Evolutionary conservation across 2,888 invertebrate species (phyloP), one percentile per base, ranked within the genome.

Genomic region (Cryptocheilus praepositus): DNA sequence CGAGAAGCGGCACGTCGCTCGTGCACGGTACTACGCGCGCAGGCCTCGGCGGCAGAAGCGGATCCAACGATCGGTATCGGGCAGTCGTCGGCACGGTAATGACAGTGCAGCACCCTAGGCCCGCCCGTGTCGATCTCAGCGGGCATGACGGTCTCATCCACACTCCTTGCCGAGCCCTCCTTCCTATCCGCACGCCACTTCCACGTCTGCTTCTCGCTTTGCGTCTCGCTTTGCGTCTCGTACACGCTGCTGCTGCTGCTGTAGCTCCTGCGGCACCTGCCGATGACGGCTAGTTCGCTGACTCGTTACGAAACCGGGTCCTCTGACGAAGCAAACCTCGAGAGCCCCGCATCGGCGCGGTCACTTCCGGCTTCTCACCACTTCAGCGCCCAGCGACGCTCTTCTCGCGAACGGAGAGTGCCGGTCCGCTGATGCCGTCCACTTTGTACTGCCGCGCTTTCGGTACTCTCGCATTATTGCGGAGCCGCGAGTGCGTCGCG

Each of bases 121-220:
- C 84, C 83, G 82, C 80, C 83, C 82, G 81, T 82, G 83, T 85
- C 81, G 81, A 84, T 84, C 86, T 82, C 86, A 83, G 79, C 85
- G 84, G 79, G 86, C 86, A 87, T 87, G 87, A 86, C 86, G 85
- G 79, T 87, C 85, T 87, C 86, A 83, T 85, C 83, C 82, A 81
- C 80, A 72, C 80, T 74, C 74, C 72, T 13, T 25, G 49, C 61
- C 63, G 61, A 58, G 53, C 62, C 64, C 63, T 22, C 69, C 71
- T 74, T 61, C 70, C 61, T 63, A 67, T 71, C 67, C 56, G 28
- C 64, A 8, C 73, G 44, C 56, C 68, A 16, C 28, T 73, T 15
- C 22, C 28, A 36, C 63, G 57, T 51, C n/a, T 54, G 45, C 19
- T 36, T 18, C 25, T 63, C 36, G 46, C 57, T 22, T 28, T 22